Percentiles rank a stretch among this genome's conserved stretches.
These are phyloP conservation scores for Aphrocallistes beatrix DNA, from an alignment of 37 sponge, comb jelly and placozoan species.

Conservation along the genomic window DNA sequence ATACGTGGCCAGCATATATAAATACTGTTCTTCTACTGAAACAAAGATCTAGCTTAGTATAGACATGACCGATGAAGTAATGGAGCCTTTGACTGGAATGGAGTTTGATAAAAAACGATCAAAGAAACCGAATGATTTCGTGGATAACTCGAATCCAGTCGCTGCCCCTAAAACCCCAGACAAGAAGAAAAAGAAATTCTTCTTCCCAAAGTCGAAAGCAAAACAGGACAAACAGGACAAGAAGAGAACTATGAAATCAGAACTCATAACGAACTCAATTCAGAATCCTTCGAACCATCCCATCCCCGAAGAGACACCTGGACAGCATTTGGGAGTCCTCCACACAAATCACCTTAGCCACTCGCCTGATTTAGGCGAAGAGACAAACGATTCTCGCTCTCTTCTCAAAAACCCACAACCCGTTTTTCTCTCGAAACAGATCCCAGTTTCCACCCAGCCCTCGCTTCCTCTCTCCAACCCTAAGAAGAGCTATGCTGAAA, in stretches of 20 bases:
- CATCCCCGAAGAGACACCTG: not conserved
- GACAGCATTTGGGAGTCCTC: too few relatives aligned
- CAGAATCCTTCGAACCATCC: not conserved
- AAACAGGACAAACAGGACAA: not conserved
- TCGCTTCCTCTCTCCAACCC: not conserved
- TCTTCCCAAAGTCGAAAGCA: not conserved
- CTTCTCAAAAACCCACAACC: slow-evolving; percentile 1
- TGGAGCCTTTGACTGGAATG: not conserved
- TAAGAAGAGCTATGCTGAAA: not conserved
- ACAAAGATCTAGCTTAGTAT: not conserved
- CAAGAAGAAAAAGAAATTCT: not conserved
- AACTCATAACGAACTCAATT: not conserved
- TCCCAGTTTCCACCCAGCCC: too few relatives aligned
- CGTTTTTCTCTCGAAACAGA: too few relatives aligned
- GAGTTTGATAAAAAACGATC: not conserved
- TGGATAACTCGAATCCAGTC: not conserved
- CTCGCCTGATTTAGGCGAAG: not conserved
- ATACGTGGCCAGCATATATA: not conserved
- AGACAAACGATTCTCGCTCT: not conserved
- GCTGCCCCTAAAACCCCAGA: not conserved
- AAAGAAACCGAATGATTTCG: not conserved
- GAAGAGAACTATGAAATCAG: not conserved
- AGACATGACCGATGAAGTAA: slow-evolving; percentile 1
- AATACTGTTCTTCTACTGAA: not conserved
- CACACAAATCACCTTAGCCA: not conserved